Percentiles rank a stretch among this genome's conserved stretches.
Evolutionary conservation across 2,888 invertebrate genomes (phyloP).

Genomic region (Abrostola triplasia): DNA sequence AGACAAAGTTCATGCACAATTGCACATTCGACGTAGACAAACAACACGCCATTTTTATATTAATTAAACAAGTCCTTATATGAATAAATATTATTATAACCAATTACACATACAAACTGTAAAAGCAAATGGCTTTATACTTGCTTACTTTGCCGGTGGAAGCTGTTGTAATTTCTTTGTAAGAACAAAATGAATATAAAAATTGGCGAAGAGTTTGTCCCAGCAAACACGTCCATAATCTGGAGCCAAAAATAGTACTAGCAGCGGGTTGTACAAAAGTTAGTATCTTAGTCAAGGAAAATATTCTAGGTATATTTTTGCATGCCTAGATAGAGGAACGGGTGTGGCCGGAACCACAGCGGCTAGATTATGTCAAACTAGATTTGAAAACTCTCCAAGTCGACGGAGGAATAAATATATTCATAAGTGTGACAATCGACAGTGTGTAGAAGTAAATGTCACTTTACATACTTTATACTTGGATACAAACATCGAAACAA

Average conservation of each 20-base stretch:
- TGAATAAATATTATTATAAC: no score
- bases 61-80: no score
- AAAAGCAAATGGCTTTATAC: no score
- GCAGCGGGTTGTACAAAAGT: no score
- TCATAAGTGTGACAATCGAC: neutral
- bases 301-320: neutral
- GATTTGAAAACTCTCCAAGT: neutral
- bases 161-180: no score
- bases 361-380: neutral
- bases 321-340: neutral
- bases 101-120: no score
- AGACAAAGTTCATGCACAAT: constrained; percentile 37
- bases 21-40: neutral
- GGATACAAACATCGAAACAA: constrained; percentile 3
- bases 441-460: no score
- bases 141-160: no score
- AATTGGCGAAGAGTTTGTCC: no score
- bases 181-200: no score
- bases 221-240: no score
- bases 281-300: neutral
- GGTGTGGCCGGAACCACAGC: neutral
- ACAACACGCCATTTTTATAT: neutral
- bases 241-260: no score
- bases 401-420: neutral
- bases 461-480: constrained; percentile 7